Base-by-base conservation (phyloP, 1,140 invertebrate genomes). In the Ostrea edulis region DNA sequence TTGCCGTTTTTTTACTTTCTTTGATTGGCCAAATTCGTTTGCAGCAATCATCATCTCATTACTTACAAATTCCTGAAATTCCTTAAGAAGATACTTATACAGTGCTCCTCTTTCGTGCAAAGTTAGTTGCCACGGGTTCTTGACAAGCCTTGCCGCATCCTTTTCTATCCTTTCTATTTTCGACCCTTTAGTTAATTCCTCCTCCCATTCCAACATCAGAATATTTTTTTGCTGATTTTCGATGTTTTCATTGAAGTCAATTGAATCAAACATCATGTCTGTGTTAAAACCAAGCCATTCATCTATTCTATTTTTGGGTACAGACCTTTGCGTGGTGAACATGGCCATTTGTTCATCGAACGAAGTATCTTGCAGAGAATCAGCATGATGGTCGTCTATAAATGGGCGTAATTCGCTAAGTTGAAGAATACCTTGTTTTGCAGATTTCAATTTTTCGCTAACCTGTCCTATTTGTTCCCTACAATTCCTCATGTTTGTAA, bases 391-490 rank as follows among this genome's bases (percentile, higher is more conserved):
- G n/a, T 83, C 44, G 20, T 83, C 82, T 17, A 83, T 83, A 53
- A 83, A 83, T 8, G 8, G 44, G 17, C 89, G 77, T 14, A 92
- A 83, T 51, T 84, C 86, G 35, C 83, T 51, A 22, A 90, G 90
- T 44, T 90, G 87, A 8, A 93, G 51, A 54, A 93, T 90, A 82
- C 90, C 88, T 83, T 86, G 82, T 87, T 88, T 87, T 29, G 90
- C 86, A 8, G 89, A 82, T 85, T 93, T 89, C 29, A 93, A 88
- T 71, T 88, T 87, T 11, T 83, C 86, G 8, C 91, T 91, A 8
- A 87, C 88, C 52, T 20, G 44, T 55, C 91, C 87, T 84, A 93
- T 92, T 25, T 89, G 71, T 44, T 54, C 82, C 54, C 89, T 89
- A 8, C 89, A 71, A 0, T 68, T 29, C 22, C 84, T 71, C 84